Evolutionary conservation across 2,888 invertebrate genomes (phyloP), one percentile per base, ranked within the genome.

Genomic region (Xestoiulus laeticollis): DNA sequence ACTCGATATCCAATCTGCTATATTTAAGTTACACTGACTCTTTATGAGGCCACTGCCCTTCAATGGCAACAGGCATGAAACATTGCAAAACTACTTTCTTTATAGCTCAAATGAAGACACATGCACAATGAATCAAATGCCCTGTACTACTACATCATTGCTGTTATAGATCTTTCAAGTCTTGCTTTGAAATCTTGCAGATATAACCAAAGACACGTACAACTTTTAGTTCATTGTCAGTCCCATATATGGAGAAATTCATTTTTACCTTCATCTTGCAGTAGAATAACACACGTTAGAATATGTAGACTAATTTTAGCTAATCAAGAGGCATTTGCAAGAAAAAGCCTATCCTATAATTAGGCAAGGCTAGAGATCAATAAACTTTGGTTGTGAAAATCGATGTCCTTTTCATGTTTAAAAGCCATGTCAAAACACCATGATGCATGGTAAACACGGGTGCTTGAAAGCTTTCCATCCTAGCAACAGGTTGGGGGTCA

Each of bases 1-100:
- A 30, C 30, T 78, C 78, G 78, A 78, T 78, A 78, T 78, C 78
- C 78, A 78, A 78, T 78, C 78, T 78, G 78, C 78, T 78, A 78
- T 78, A 78, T 78, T 78, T 78, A 78, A 78, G 78, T 78, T 32
- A 78, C 78, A 78, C 78, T 26, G 78, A 78, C 78, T 78, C 78
- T 78, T 78, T 78, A 78, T 78, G 78, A 78, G 78, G 30, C 14
- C 78, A 78, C 30, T 78, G 78, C 78, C 30, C 78, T 78, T 78
- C 78, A 78, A 14, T 16, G 78, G 78, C 78, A 78, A 78, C 78
- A 30, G 78, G 78, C 78, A 30, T 30, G 14, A 8, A 16, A 14
- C 38, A 38, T 78, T 78, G 26, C 59, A 78, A 48, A 30, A 30
- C 78, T 78, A 30, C 30, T 10, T 14, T 14, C 78, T 78, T 30